Percentiles rank a stretch among this genome's conserved stretches.
phyloP scores from a whole-genome alignment of 1,140 invertebrate genomes.

The Sogatella furcifera region DNA sequence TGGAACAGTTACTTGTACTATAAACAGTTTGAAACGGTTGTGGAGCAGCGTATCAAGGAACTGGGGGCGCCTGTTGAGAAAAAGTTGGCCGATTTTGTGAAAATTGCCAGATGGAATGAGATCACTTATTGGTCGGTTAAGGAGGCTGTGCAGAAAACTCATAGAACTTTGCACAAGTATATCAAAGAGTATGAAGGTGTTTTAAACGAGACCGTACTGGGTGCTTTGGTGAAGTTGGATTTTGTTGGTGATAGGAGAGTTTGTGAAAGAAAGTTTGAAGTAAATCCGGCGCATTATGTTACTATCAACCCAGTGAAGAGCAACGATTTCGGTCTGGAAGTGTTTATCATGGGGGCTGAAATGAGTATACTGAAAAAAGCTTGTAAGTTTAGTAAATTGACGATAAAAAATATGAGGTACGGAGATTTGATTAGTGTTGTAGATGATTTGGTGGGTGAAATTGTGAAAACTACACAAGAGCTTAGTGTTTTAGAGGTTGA shows the following conservation, averaged over 20 bases:
- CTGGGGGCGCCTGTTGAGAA: conserved; percentile 75
- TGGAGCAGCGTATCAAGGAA: conserved; percentile 51
- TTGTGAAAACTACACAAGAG: conserved; percentile 49
- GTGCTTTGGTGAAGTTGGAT: no score
- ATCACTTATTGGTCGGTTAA: conserved; percentile 91
- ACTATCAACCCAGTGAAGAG: no score
- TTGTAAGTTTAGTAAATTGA: conserved; percentile 47
- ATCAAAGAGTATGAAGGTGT: conserved; percentile 63
- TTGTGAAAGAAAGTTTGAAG: no score
- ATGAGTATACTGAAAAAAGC: conserved; percentile 40
- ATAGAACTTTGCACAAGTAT: conserved; percentile 75
- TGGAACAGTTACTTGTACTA: conserved; percentile 87
- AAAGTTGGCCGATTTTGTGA: conserved; percentile 85
- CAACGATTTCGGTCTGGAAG: no score
- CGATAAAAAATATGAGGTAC: conserved; percentile 42
- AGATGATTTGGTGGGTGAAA: conserved; percentile 49
- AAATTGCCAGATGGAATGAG: conserved; percentile 89
- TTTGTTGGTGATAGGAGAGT: no score
- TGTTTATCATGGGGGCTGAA: neutral
- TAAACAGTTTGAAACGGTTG: conserved; percentile 55
- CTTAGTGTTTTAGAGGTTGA: conserved; percentile 45
- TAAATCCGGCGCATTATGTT: no score
- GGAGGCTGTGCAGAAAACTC: conserved; percentile 74
- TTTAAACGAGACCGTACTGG: no score
- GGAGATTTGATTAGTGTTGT: conserved; percentile 43